Base-by-base conservation (phyloP, 2,797 vertebrate genomes). In the Lophotriccus pileatus region DNA sequence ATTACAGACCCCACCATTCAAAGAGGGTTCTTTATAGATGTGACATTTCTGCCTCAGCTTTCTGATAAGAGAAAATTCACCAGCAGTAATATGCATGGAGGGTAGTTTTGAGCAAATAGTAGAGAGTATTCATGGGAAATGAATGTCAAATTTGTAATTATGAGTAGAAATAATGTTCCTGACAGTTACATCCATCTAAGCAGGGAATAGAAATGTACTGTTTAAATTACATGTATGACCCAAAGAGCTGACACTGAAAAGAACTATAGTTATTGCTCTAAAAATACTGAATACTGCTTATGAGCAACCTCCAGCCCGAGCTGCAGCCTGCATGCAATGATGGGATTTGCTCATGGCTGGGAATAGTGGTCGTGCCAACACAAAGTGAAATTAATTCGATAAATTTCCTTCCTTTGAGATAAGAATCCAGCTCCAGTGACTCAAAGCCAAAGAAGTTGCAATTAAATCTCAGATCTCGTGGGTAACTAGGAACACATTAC, bases 101-200 rank as follows among this genome's bases (percentile, higher is more conserved):
- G 89, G 72, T 59, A 88, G 69, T 82, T 95, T 95, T 84, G 94
- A 93, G 93, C 87, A 96, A 96, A 96, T 74, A 91, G 70, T 60
- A 66, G 85, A 78, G 68, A 82, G 63, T 78, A 78, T 95, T 96
- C 80, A 84, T 90, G 85, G 80, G 95, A 96, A 90, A 91, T 94
- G 89, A 94, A 96, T 97, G 95, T 95, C 94, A 96, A 78, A 94
- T 88, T 94, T 94, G 89, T 94, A 97, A 95, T 96, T 92, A 94
- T 79, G 89, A 82, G 69, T 73, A 83, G 89, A 94, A 97, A 94
- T 94, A 91, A 92, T 91, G 92, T 91, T 94, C 94, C 73, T 94
- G 91, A 94, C 89, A 93, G 89, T 94, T 94, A 91, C 89, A 93
- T 91, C 83, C 63, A 96, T 91, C 92, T 84, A 84, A 86, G 93